phyloP scores from a whole-genome alignment of 2,113 vertebrate genomes.

The Datnioides undecimradiatus region DNA sequence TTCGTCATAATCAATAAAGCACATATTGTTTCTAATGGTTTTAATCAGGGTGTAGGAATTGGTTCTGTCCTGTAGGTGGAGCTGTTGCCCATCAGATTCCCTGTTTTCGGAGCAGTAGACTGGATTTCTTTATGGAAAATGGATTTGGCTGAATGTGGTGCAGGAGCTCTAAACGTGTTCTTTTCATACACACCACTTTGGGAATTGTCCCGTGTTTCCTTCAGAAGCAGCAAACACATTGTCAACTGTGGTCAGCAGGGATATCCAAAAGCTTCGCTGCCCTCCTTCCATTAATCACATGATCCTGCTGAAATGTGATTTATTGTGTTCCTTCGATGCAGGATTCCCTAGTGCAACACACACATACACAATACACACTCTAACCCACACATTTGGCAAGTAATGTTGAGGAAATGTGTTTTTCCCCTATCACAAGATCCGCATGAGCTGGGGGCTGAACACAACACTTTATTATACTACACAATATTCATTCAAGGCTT shows the following conservation, averaged over 20 bases:
- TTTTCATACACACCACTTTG: neutral
- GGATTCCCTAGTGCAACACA: conserved; percentile 44
- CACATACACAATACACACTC: conserved; percentile 21
- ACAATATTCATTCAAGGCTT: conserved; percentile 36
- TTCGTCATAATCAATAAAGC: conserved; percentile 32
- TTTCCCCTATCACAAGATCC: conserved; percentile 65
- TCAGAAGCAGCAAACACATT: neutral
- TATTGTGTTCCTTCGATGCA: conserved; percentile 41
- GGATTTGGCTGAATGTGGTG: neutral
- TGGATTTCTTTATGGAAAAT: neutral
- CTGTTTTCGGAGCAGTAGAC: neutral
- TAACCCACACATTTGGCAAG: conserved; percentile 44
- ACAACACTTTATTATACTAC: conserved; percentile 52
- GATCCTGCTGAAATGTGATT: conserved; percentile 58
- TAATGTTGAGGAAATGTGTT: conserved; percentile 62
- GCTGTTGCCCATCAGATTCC: conserved; percentile 20
- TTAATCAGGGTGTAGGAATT: neutral
- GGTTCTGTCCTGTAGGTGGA: conserved; percentile 56
- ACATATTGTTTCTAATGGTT: neutral
- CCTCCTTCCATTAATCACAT: conserved; percentile 53
- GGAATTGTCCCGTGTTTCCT: neutral
- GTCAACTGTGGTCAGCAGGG: conserved; percentile 33
- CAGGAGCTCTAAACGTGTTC: neutral
- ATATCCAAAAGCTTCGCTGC: conserved; percentile 22
- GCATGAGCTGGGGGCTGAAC: conserved; percentile 48